phyloP scores from a whole-genome alignment of 2,888 invertebrate species.

The Acronicta psi region DNA sequence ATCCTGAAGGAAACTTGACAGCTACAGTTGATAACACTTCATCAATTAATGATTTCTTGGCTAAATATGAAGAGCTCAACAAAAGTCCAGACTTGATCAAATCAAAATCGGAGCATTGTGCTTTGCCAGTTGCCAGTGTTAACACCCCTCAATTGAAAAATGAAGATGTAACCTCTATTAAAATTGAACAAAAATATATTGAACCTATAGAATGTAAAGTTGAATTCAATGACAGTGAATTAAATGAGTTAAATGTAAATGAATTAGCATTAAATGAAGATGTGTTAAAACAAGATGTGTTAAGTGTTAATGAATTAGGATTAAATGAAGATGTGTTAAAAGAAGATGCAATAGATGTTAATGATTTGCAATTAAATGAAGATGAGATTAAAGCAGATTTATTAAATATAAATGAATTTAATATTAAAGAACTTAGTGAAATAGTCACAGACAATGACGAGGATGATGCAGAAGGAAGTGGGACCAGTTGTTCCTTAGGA shows the following conservation, averaged over 20 bases:
- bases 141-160: not conserved
- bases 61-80: not conserved
- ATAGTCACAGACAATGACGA: not conserved
- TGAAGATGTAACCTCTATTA: not conserved
- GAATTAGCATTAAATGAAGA: conserved; percentile 1
- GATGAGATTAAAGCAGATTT: not conserved
- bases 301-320: not conserved
- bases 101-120: not conserved
- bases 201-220: conserved; percentile 1
- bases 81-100: not conserved
- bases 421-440: not conserved
- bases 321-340: not conserved
- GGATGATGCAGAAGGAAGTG: not conserved
- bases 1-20: not conserved
- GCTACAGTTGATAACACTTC: not conserved
- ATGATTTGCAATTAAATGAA: not conserved
- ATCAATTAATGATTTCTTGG: conserved; percentile 2
- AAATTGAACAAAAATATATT: not conserved
- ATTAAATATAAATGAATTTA: not conserved
- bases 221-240: not conserved
- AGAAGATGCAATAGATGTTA: not conserved
- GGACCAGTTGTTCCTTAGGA: not conserved
- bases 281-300: not conserved
- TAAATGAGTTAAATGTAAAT: not conserved
- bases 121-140: not conserved